These are phyloP conservation scores for Neolamprologus longior DNA, from an alignment of 2,113 vertebrate genomes.

Conservation along the genomic window DNA sequence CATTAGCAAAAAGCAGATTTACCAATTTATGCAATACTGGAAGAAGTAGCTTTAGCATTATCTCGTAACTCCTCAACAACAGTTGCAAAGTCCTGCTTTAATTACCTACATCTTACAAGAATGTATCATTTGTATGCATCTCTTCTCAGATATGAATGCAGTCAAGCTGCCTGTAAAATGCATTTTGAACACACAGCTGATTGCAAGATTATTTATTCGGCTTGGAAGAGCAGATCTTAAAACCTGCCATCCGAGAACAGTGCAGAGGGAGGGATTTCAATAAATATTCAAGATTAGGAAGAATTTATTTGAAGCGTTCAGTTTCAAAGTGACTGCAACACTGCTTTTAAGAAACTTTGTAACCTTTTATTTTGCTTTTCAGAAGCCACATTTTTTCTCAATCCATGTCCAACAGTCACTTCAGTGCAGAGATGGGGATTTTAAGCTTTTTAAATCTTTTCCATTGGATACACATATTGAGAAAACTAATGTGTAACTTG, in stretches of 20 bases:
- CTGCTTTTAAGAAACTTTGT: not conserved
- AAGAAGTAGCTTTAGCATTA: not conserved
- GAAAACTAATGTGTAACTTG: not conserved
- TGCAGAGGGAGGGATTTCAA: not conserved
- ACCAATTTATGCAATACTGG: not conserved
- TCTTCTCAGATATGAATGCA: not conserved
- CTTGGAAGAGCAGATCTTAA: not conserved
- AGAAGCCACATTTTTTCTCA: not conserved
- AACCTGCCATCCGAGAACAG: not conserved
- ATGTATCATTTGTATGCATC: not conserved
- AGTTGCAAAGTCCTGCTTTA: not conserved
- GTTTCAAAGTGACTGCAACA: conserved; percentile 2
- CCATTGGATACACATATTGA: not conserved
- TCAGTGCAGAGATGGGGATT: not conserved
- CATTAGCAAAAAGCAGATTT: not conserved
- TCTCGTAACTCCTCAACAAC: not conserved
- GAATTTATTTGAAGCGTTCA: not conserved
- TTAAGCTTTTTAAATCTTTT: not conserved
- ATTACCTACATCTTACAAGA: not conserved
- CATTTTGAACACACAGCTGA: not conserved
- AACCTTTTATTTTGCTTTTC: not conserved
- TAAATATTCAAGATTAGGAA: not conserved
- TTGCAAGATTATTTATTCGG: not conserved
- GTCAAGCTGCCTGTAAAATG: not conserved
- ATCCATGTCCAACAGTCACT: conserved; percentile 34